phyloP scores from a whole-genome alignment of 64 coral and sea anemone species.

The Actinia tenebrosa region DNA sequence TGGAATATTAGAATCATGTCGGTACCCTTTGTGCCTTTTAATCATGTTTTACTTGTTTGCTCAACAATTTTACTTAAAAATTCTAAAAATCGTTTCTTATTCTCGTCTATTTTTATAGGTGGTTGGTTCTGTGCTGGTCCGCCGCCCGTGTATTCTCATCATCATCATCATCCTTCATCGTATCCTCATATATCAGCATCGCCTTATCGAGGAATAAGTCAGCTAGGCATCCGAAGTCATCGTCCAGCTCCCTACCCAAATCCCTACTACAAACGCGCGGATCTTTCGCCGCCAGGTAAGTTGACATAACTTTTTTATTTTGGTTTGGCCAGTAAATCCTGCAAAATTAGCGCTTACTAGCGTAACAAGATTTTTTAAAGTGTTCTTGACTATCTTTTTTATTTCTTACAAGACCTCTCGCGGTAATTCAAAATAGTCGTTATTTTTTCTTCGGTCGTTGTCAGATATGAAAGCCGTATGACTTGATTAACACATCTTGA shows the following conservation, averaged over 20 bases:
- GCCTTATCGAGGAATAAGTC: conserved; percentile 49
- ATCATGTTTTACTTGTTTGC: not conserved
- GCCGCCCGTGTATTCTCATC: conserved; percentile 57
- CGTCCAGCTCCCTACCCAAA: conserved; percentile 75
- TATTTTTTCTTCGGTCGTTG: not conserved
- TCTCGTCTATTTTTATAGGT: conserved; percentile 35
- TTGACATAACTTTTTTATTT: not conserved
- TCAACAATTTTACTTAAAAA: conserved; percentile 1
- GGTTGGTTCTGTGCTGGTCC: conserved; percentile 83
- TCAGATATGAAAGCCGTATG: not conserved
- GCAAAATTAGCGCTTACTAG: not conserved
- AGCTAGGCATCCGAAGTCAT: conserved; percentile 69
- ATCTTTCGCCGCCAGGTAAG: conserved; percentile 61
- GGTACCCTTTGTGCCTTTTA: not conserved
- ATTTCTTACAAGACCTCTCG: not conserved
- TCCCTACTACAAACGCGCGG: conserved; percentile 80
- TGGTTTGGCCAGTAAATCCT: not conserved
- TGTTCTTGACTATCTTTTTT: not conserved
- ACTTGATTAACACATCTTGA: not conserved
- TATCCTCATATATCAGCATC: conserved; percentile 73
- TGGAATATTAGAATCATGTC: not conserved
- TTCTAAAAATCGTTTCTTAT: not conserved
- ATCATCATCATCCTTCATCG: conserved; percentile 53
- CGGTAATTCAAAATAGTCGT: not conserved
- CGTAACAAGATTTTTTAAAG: not conserved